Base-by-base conservation (phyloP, 2,888 invertebrate genomes). In the Diploptera punctata region DNA sequence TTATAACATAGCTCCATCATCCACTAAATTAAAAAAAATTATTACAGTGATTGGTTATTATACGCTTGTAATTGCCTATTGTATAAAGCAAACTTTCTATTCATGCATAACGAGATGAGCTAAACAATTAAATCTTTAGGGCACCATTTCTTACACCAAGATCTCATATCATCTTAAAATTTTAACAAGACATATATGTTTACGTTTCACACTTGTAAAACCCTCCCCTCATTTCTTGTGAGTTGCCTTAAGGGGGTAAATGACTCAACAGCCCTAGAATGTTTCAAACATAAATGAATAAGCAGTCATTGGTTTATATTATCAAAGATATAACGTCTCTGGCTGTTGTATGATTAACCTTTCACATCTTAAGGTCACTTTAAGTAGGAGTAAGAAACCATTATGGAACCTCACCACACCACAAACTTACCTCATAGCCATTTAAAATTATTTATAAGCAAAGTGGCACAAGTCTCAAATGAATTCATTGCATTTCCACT, bases 321-420 rank as follows among this genome's bases (percentile, higher is more conserved):
- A n/a, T 13, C 13, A 38, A 9, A 38, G 38, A 13, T 38, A 38
- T 24, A 52, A 21, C 16, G 16, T 31, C 13, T n/a, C 16, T 16
- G n/a, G 13, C 52, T 52, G 38, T 44, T 71, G 71, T 71, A 33
- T 71, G 71, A 71, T 71, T 71, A 71, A 71, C 71, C 71, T 71
- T 60, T 69, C 60, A 24, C 57, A 69, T 69, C 60, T 54, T 43
- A 29, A 26, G 69, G 69, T 69, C 60, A 60, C 31, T 19, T 67
- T 54, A 68, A 68, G 52, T 54, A 68, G 68, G 52, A 44, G 65
- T 24, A n/a, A 24, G 43, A 18, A n/a, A 24, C 43, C 65, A 44
- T 65, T 44, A 61, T 38, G 9, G 29, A 10, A 24, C 52, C 19
- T 52, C 52, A 57, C 29, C 57, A 57, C 24, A 57, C 57, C 57